Conservation (phyloP, 2,797 vertebrate species). For the Margarornis squamiger region DNA sequence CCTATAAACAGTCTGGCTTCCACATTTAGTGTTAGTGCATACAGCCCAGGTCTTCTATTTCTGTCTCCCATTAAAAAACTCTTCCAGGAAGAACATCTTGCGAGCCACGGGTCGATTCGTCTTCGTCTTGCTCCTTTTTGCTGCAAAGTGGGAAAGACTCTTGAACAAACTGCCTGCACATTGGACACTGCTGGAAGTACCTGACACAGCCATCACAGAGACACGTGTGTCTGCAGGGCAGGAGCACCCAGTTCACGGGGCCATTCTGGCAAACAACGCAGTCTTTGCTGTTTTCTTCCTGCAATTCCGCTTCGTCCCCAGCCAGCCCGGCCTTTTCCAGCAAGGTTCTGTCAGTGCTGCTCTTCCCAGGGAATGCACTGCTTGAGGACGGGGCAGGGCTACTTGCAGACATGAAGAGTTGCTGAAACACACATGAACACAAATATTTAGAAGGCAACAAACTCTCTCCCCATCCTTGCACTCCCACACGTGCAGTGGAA, state of each 20-base stretch:
- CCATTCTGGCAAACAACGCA: conserved; percentile 95
- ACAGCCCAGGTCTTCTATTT: neutral
- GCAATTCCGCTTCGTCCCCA: conserved; percentile 48
- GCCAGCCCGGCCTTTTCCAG: conserved; percentile 72
- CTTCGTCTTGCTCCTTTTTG: conserved; percentile 68
- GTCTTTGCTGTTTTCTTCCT: conserved; percentile 79
- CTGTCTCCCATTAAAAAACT: neutral
- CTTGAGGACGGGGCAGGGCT: neutral
- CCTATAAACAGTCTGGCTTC: conserved; percentile 39
- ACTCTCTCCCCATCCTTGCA: accelerated
- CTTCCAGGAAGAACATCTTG: conserved; percentile 34
- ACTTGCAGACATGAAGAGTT: conserved; percentile 94
- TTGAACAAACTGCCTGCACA: conserved; percentile 90
- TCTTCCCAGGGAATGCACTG: neutral
- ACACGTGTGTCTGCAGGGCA: conserved; percentile 92
- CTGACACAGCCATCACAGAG: conserved; percentile 87
- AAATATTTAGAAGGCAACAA: neutral
- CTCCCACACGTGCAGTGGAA: accelerated
- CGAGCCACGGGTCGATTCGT: neutral
- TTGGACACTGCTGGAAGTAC: conserved; percentile 91
- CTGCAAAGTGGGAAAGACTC: conserved; percentile 87
- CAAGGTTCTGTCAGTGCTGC: conserved; percentile 49
- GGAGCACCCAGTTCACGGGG: conserved; percentile 87
- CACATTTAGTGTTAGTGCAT: neutral
- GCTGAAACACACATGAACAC: conserved; percentile 73